Evolutionary conservation across 2,888 invertebrate genomes (phyloP).

Genomic region (Ceriagrion tenellum): DNA sequence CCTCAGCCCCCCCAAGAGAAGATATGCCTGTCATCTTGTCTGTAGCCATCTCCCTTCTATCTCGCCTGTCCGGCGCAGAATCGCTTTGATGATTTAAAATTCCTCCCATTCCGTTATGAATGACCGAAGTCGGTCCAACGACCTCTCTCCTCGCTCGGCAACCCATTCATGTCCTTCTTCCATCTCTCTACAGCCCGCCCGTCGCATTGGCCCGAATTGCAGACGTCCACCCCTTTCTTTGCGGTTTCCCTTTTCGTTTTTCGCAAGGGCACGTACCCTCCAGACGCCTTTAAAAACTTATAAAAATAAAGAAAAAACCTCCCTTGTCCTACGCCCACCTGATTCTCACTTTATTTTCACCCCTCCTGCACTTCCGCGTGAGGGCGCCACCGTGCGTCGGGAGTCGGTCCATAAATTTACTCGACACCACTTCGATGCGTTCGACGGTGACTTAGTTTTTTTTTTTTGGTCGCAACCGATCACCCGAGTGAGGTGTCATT

Average conservation of each 20-base stretch:
- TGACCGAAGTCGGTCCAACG: slow-evolving; percentile 12
- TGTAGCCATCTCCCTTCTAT: neutral
- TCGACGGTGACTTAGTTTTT: no score
- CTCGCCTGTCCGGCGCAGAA: slow-evolving; percentile 11
- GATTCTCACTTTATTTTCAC: neutral
- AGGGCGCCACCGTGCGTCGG: neutral
- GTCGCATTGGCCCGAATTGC: neutral
- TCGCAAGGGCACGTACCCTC: neutral
- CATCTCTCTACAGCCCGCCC: neutral
- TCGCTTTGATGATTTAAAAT: slow-evolving; percentile 25
- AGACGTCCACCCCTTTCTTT: neutral
- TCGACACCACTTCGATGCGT: neutral
- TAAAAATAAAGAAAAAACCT: neutral
- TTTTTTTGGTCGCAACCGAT: no score
- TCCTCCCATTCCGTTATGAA: slow-evolving; percentile 35
- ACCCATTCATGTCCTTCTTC: slow-evolving; percentile 20
- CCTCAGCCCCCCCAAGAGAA: neutral
- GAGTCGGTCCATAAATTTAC: neutral
- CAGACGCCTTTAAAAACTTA: neutral
- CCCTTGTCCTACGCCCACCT: neutral
- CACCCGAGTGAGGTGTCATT: no score
- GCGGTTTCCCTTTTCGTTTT: neutral
- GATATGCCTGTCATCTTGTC: neutral
- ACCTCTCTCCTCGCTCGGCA: neutral
- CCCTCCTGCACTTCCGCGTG: neutral